Evolutionary conservation across 1,140 invertebrate genomes (phyloP), one percentile per base, ranked within the genome.

Genomic region (Ceratoteleas bidentatus): DNA sequence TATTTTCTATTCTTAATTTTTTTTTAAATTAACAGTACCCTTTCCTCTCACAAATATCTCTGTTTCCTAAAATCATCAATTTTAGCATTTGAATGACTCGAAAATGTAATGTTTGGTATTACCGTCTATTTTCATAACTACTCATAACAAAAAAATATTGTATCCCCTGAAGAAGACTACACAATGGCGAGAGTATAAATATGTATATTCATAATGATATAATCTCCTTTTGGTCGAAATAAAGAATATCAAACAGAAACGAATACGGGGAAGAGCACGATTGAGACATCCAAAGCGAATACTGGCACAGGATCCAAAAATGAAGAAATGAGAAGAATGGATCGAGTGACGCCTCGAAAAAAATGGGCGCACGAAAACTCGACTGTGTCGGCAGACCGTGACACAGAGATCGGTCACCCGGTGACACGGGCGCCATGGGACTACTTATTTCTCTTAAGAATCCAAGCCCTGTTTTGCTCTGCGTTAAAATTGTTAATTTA

Each of bases 381-480:
- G 58, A 45, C 76, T 72, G 84, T 75, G 85, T 87, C 86, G 81
- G 62, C 72, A 68, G 73, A 54, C 85, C 70, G 87, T 88, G 88
- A 89, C 87, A 89, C 86, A 85, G 83, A 89, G 87, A 91, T 91
- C 88, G 87, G 73, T 90, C 89, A 89, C 85, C 70, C 86, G 85
- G 86, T 90, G 88, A 90, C 89, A 91, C 86, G 79, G 84, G 78
- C 83, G 84, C 84, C 45, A 52, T 69, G 61, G 58, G 13, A 36
- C 60, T 82, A 49, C 64, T 75, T 61, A 66, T 60, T 56, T 36
- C 24, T 24, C 24, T 24, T 24, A 1, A 4, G 24, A 24, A 24
- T 24, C 24, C 1, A 24, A 4, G 24, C 24, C 24, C 24, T 24
- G 24, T 4, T 24, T 24, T 4, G 24, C 4, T 24, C 24, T 24